A percentile compares a stretch with the other conserved stretches of the same genome.
Evolutionary conservation across 37 sponge, comb jelly and placozoan species (phyloP).

Genomic region (Oopsacas minuta): DNA sequence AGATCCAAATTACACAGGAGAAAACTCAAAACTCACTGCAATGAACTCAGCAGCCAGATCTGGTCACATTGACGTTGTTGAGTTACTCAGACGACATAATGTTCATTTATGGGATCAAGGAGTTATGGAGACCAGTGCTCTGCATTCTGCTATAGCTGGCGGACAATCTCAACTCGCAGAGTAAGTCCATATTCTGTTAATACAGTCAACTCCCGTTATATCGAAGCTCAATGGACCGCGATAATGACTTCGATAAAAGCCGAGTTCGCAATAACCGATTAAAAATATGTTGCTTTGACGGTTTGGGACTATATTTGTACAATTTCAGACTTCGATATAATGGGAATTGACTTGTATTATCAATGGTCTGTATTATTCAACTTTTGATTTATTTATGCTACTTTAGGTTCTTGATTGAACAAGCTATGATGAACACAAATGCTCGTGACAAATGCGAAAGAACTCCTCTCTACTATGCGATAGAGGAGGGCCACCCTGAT

Average conservation of each 20-base stretch:
- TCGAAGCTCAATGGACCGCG: too few relatives aligned
- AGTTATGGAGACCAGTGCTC: constrained; percentile 8
- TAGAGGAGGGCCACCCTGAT: not conserved
- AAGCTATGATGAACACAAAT: not conserved
- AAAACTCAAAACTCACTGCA: not conserved
- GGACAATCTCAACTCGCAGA: not conserved
- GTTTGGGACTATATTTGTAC: too few relatives aligned
- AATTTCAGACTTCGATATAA: too few relatives aligned
- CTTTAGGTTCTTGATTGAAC: not conserved
- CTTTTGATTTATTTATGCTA: not conserved
- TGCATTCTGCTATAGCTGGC: not conserved
- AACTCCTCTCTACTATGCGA: constrained; percentile 1
- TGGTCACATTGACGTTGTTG: not conserved
- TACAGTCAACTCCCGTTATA: too few relatives aligned
- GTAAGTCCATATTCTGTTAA: too few relatives aligned
- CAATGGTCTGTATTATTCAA: not conserved
- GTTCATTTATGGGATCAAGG: constrained; percentile 4
- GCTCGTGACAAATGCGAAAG: not conserved
- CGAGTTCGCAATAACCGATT: too few relatives aligned
- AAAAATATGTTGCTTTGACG: too few relatives aligned
- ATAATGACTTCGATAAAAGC: too few relatives aligned
- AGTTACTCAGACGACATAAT: not conserved
- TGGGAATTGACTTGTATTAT: too few relatives aligned
- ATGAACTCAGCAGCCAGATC: not conserved
- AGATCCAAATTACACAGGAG: not conserved